Conservation (phyloP, 2,113 vertebrate species). For the Oreochromis niloticus region DNA sequence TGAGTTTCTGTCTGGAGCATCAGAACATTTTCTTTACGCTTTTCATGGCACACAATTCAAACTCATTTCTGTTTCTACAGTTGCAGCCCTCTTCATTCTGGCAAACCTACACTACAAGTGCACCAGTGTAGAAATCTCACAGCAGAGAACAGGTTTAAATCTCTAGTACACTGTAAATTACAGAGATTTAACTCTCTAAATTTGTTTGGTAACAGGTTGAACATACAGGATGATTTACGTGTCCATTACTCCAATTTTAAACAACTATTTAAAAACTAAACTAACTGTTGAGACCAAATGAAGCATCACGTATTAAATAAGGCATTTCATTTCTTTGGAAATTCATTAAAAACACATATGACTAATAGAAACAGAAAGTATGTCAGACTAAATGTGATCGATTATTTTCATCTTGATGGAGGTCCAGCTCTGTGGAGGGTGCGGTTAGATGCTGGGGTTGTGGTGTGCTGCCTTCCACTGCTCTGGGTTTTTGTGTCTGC, state of each 20-base stretch:
- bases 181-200: not conserved
- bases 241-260: not conserved
- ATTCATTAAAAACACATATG: not conserved
- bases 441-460: not conserved
- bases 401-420: not conserved
- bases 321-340: not conserved
- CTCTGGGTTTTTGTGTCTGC: not conserved
- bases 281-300: not conserved
- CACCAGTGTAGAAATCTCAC: not conserved
- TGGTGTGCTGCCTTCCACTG: not conserved
- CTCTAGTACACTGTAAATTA: not conserved
- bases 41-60: not conserved
- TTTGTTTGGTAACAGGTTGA: not conserved
- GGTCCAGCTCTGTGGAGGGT: constrained; percentile 6
- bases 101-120: not conserved
- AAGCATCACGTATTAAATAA: not conserved
- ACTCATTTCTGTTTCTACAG: not conserved
- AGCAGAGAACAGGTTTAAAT: not conserved
- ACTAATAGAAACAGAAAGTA: not conserved
- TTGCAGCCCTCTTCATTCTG: not conserved
- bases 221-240: not conserved
- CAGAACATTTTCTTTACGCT: not conserved
- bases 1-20: not conserved
- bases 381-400: not conserved
- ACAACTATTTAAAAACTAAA: not conserved